Base-by-base conservation (phyloP, 92 coral and sea anemone genomes). In the Metridium senile region DNA sequence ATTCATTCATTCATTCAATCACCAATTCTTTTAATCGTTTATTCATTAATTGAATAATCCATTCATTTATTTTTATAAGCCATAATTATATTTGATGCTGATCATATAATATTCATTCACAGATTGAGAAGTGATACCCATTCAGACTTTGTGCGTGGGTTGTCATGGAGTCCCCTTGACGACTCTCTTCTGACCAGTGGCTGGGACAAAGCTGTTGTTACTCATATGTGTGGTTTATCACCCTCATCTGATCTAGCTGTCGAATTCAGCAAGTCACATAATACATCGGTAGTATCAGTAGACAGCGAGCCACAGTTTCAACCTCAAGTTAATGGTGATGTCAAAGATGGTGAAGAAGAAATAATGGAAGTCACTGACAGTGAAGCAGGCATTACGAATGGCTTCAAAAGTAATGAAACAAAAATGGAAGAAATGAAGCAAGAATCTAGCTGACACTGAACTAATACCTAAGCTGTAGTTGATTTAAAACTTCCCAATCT, bases 111-210 rank as follows among this genome's bases (percentile, higher is more conserved):
- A n/a, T n/a, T n/a, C n/a, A n/a, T 75, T 80, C 33, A 29, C 74
- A 95, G 99, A n/a, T 90, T 93, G 22, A 76, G 93, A 78, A 95
- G 90, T 74, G 92, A 87, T 39, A 91, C 91, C 29, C 99, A 95
- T 79, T 79, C 87, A 35, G 99, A 95, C 58, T 94, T 89, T 68
- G 97, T 92, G 32, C 89, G 93, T 7, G 96, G 94, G 63, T 78
- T 95, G 81, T 93, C 99, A 9, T 95, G 99, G 99, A 95, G 97
- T 43, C 99, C 99, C 11, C 74, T 82, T 21, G 99, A 93, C 53
- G 97, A 90, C 75, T 86, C 96, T 17, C 86, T 95, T n/a, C 66
- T 92, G 19, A 89, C 99, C 54, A 93, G 97, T 58, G 99, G 99
- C 46, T 95, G 99, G 99, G 99, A 88, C 62, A 79, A 83, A 22